Percentiles rank a stretch among this genome's conserved stretches.
Conservation (phyloP, 1,140 invertebrate species). For the Hermatobates lingyangjiaoensis region DNA sequence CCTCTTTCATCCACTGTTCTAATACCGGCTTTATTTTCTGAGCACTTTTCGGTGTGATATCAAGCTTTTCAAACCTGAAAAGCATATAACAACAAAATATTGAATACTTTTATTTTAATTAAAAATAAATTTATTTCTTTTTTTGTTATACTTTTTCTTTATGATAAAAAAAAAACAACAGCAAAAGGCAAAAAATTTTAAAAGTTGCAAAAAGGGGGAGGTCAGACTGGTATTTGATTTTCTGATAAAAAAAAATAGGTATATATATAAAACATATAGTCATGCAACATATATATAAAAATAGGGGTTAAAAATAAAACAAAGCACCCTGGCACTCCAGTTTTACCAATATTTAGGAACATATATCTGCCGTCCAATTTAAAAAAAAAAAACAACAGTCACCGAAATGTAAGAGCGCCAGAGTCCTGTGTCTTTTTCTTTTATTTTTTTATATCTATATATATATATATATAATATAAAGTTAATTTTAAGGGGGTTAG, state of each 20-base stretch:
- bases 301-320: conserved; percentile 18
- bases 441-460: too few relatives aligned
- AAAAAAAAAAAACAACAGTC: background rate
- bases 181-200: too few relatives aligned
- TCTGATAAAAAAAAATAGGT: background rate
- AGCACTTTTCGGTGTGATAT: conserved; percentile 97
- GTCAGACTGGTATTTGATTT: too few relatives aligned
- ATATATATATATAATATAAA: too few relatives aligned
- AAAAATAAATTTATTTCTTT: background rate
- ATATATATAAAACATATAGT: background rate
- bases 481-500: too few relatives aligned
- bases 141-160: too few relatives aligned
- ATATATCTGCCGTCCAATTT: background rate
- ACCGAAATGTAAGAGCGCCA: conserved; percentile 5
- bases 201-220: too few relatives aligned
- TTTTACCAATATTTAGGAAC: conserved; percentile 1
- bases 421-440: conserved; percentile 7
- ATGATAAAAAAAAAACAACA: background rate
- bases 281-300: conserved; percentile 13
- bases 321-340: conserved; percentile 25
- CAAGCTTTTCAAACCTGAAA: conserved; percentile 94
- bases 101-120: background rate
- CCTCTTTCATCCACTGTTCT: conserved; percentile 95
- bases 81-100: conserved; percentile 25
- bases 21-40: conserved; percentile 97